phyloP scores from a whole-genome alignment of 2,888 invertebrate genomes.

The Phyllotreta striolata region DNA sequence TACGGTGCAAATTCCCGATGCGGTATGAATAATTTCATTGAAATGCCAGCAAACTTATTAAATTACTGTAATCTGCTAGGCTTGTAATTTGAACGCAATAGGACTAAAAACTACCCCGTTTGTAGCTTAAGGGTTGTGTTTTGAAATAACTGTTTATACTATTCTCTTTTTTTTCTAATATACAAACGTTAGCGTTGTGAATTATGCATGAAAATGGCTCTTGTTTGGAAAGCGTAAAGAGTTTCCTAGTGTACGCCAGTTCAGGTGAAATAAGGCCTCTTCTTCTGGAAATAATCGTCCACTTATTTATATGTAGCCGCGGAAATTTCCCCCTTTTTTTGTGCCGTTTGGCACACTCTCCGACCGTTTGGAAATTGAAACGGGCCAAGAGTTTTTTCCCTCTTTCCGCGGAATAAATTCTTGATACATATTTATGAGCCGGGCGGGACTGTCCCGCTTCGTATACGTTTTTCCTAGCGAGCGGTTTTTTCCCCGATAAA shows the following conservation, averaged over 20 bases:
- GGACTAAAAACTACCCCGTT: no score
- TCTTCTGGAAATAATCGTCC: slow-evolving; percentile 21
- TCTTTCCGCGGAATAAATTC: slow-evolving; percentile 57
- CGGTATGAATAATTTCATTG: no score
- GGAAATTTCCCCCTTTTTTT: slow-evolving; percentile 11
- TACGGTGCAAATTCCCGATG: no score
- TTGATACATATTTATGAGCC: slow-evolving; percentile 60
- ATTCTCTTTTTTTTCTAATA: no score
- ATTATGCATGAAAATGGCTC: no score
- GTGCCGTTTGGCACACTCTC: slow-evolving; percentile 20
- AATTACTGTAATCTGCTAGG: no score
- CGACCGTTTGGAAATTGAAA: slow-evolving; percentile 16
- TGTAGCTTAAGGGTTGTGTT: no score
- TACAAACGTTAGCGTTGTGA: no score
- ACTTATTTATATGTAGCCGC: slow-evolving; percentile 14
- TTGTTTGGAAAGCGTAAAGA: no score
- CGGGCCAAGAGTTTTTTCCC: slow-evolving; percentile 49
- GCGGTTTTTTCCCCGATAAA: slow-evolving; percentile 30
- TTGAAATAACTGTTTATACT: no score
- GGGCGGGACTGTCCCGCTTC: slow-evolving; percentile 30
- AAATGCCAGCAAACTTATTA: no score
- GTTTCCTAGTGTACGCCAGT: not conserved
- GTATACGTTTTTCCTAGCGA: slow-evolving; percentile 24
- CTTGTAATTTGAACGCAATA: no score
- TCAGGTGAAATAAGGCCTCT: slow-evolving; percentile 17